These are phyloP conservation scores for Scalopus aquaticus DNA, from an alignment of 2,113 vertebrate species.

Conservation along the genomic window DNA sequence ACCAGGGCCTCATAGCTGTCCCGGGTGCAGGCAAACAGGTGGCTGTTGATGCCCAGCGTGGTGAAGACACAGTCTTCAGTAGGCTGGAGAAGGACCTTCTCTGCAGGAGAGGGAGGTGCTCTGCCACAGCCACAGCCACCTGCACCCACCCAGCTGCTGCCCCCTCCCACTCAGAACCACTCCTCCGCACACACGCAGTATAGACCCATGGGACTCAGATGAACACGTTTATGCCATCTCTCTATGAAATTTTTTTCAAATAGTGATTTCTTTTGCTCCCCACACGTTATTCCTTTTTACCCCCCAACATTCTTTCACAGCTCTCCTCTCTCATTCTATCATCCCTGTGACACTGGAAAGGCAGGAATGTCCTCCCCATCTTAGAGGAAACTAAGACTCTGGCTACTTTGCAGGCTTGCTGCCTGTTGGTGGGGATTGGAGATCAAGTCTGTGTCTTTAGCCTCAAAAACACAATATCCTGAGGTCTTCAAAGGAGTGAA, in stretches of 20 bases:
- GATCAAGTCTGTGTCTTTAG: neutral
- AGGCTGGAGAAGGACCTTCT: constrained; percentile 95
- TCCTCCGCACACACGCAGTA: neutral
- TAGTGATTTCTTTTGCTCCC: neutral
- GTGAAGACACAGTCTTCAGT: constrained; percentile 98
- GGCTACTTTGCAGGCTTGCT: neutral
- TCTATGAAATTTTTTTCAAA: neutral
- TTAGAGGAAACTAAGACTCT: neutral
- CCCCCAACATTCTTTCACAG: neutral
- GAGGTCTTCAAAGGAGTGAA: neutral
- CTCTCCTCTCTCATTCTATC: neutral
- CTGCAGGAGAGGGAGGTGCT: constrained; percentile 80
- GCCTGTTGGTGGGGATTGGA: neutral
- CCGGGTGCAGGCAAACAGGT: constrained; percentile 95
- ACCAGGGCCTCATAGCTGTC: constrained; percentile 93
- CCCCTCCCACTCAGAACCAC: neutral
- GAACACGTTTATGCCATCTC: neutral
- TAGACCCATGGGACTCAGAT: neutral
- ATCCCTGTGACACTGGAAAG: neutral
- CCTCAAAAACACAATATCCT: neutral
- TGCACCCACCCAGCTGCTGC: neutral
- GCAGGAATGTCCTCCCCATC: neutral
- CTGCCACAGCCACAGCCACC: neutral
- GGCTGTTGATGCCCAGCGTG: constrained; percentile 97
- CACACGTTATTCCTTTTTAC: neutral